Evolutionary conservation across 2,797 vertebrate species (phyloP).

Genomic region (Aselliscus stoliczkanus): DNA sequence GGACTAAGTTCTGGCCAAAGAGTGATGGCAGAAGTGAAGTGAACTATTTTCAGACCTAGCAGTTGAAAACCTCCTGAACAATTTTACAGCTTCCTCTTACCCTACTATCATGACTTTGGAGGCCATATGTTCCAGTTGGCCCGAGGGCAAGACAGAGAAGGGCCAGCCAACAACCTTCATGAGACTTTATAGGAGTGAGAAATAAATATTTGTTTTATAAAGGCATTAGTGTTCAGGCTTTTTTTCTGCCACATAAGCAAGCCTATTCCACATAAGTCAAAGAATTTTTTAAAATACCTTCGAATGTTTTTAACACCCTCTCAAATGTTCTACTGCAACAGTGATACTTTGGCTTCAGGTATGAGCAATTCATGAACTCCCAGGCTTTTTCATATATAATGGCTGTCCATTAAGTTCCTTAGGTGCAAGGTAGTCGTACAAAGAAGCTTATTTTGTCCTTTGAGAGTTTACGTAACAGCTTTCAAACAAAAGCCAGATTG

Average conservation of each 20-base stretch:
- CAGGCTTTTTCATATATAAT: background rate
- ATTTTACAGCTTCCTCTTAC: background rate
- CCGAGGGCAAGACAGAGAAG: background rate
- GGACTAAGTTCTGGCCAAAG: background rate
- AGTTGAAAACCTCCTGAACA: background rate
- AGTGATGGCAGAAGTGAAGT: background rate
- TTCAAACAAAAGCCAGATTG: background rate
- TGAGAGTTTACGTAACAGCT: background rate
- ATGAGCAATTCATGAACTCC: background rate
- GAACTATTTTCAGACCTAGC: background rate
- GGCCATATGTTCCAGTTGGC: background rate
- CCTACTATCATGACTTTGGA: background rate
- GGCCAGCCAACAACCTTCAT: background rate
- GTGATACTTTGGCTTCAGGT: background rate
- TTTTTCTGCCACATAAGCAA: background rate
- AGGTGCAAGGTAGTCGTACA: background rate
- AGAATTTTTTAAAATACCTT: conserved; percentile 11
- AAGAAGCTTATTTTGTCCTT: background rate
- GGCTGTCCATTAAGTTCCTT: background rate
- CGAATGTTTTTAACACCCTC: background rate
- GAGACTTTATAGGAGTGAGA: background rate
- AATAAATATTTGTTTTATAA: background rate
- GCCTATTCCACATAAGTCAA: background rate
- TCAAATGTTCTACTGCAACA: background rate
- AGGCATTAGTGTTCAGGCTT: background rate